Conservation (phyloP, 2,888 invertebrate genomes). For the Drosophila anomalata region DNA sequence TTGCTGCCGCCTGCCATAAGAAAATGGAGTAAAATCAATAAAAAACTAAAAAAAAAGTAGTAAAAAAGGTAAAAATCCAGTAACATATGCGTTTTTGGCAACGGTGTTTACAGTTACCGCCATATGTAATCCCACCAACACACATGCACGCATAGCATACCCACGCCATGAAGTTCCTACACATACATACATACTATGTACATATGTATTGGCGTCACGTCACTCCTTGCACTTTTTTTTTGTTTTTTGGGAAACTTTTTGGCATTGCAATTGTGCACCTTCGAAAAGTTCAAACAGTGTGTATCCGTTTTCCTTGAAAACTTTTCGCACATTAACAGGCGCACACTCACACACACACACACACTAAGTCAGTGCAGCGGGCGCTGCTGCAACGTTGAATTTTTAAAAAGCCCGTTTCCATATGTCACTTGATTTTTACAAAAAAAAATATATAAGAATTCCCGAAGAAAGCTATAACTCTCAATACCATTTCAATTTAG, state of each 20-base stretch:
- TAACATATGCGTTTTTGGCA: conserved; percentile 48
- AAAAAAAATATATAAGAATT: not conserved
- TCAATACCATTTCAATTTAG: conserved; percentile 28
- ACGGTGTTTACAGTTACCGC: conserved; percentile 31
- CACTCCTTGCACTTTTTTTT: conserved; percentile 35
- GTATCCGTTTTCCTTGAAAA: conserved; percentile 80
- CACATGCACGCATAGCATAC: conserved; percentile 2
- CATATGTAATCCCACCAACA: conserved; percentile 24
- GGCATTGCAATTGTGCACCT: conserved; percentile 71
- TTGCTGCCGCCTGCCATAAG: conserved; percentile 29
- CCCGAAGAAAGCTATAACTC: not conserved
- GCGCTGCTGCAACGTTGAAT: conserved; percentile 57
- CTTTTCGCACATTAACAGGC: conserved; percentile 53
- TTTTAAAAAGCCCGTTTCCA: conserved; percentile 39
- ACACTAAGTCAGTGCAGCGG: conserved; percentile 24
- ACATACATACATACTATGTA: not conserved
- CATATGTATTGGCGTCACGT: conserved; percentile 39
- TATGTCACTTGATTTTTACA: conserved; percentile 21
- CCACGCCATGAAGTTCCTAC: conserved; percentile 1
- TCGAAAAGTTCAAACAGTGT: conserved; percentile 70
- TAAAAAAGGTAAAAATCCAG: not conserved
- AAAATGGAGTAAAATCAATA: conserved; percentile 73
- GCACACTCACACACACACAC: conserved; percentile 22
- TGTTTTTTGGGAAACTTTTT: conserved; percentile 11
- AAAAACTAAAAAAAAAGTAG: conserved; percentile 15